Evolutionary conservation across 2,888 invertebrate genomes (phyloP), one percentile per base, ranked within the genome.

Genomic region (Schizotus pectinicornis): DNA sequence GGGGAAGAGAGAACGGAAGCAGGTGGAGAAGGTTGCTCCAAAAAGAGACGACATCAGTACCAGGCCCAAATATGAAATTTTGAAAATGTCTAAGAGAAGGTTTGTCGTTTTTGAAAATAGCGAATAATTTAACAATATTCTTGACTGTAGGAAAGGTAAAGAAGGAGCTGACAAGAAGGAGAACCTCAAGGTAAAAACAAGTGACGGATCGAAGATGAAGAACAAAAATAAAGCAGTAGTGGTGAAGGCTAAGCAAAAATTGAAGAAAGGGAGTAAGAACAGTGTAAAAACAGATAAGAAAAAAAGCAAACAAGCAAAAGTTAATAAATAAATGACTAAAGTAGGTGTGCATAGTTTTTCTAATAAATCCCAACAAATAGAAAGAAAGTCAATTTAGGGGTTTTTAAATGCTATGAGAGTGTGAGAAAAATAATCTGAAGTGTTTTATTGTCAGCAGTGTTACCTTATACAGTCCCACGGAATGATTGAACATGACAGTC

Each of bases 41-140:
- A 78, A 82, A 43, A 81, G 92, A 7, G 88, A 88, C 47, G 81
- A 86, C 37, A 91, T 92, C 63, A 84, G 85, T 3, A 90, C 90
- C 6, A 73, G 79, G 67, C 82, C 82, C 12, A 69, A 75, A 55
- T 79, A 79, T 63, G 81, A 81, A 50, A 63, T 82, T 77, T 56
- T 77, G 71, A 58, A 79, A 77, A 8, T 77, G 77, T 61, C 81
- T 81, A 82, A 82, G 52, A 70, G 67, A 59, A 67, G 48, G 67
- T 69, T 59, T 61, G 3, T 30, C 12, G 7, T 8, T 22, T 41
- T 14, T 7, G 7, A 45, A 36, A 7, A 13, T n/a, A 13, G 7
- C 3, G 12, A 34, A 35, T 7, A 37, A 37, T 22, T 22, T 22
- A 22, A 22, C 22, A 22, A 5, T n/a, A n/a, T 22, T 22, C 22